These are phyloP conservation scores for Brachypalpus laphriformis DNA, from an alignment of 2,888 invertebrate species.

Conservation along the genomic window DNA sequence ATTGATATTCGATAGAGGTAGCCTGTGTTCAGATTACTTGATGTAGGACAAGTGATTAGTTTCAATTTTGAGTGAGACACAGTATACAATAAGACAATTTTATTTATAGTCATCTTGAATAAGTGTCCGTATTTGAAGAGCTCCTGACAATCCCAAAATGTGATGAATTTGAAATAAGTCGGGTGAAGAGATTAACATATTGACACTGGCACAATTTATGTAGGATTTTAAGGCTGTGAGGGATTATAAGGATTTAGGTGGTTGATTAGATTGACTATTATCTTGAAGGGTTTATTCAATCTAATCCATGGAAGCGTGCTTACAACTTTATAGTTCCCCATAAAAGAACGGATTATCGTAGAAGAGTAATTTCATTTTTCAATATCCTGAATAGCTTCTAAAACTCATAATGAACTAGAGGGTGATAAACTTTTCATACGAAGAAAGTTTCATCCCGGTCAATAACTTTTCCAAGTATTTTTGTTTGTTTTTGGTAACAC, in stretches of 20 bases:
- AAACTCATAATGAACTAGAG: neutral
- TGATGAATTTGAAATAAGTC: conserved; percentile 10
- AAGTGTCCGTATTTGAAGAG: too few relatives aligned
- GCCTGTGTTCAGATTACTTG: conserved; percentile 19
- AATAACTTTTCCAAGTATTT: neutral
- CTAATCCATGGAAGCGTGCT: neutral
- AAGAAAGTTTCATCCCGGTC: neutral
- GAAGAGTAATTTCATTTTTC: neutral
- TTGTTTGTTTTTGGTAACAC: neutral
- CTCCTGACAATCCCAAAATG: conserved; percentile 28
- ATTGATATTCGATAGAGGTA: conserved; percentile 17
- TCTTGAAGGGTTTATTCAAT: neutral
- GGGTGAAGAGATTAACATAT: neutral
- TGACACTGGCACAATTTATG: neutral
- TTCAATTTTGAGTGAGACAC: conserved; percentile 32
- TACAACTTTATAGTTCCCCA: neutral
- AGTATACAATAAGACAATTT: too few relatives aligned
- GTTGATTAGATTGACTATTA: neutral
- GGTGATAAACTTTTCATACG: conserved; percentile 1
- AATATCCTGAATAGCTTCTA: neutral
- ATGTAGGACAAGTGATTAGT: conserved; percentile 46
- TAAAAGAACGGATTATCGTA: neutral
- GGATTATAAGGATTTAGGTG: too few relatives aligned
- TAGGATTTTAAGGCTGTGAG: too few relatives aligned
- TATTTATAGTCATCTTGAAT: conserved; percentile 19